Conservation (phyloP, 2,797 vertebrate species). For the Rachycentron canadum region DNA sequence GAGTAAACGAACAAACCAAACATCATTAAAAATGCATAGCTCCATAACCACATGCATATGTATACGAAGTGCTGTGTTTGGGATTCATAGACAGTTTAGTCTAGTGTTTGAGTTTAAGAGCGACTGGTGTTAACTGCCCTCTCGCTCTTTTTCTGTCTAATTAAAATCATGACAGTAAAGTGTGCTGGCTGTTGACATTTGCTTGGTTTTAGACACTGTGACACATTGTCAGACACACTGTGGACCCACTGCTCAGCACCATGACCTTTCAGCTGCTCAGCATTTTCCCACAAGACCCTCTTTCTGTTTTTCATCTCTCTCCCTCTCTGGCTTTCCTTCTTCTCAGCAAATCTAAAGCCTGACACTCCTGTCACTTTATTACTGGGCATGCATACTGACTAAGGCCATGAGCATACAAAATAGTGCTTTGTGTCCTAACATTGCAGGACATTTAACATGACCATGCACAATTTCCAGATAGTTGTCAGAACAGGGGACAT, state of each 20-base stretch:
- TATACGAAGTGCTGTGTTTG: constrained; percentile 11
- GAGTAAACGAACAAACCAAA: constrained; percentile 13
- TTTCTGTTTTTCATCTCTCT: constrained; percentile 52
- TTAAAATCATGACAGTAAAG: constrained; percentile 63
- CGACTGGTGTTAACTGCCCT: constrained; percentile 54
- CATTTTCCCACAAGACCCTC: constrained; percentile 65
- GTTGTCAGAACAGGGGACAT: constrained; percentile 58
- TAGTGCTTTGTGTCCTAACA: constrained; percentile 60
- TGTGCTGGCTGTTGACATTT: constrained; percentile 74
- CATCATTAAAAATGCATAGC: constrained; percentile 8
- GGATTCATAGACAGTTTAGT: constrained; percentile 19
- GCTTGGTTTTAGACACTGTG: constrained; percentile 72
- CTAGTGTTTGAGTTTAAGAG: constrained; percentile 26
- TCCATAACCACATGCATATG: constrained; percentile 17
- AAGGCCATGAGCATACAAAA: constrained; percentile 60
- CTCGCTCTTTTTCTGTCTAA: constrained; percentile 59
- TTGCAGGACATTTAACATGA: constrained; percentile 71
- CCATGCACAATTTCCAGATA: constrained; percentile 66
- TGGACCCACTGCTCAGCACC: constrained; percentile 54
- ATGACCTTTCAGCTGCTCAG: constrained; percentile 81
- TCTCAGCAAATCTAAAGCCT: constrained; percentile 71
- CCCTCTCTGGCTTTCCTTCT: constrained; percentile 62
- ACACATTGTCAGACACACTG: constrained; percentile 76
- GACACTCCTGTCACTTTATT: constrained; percentile 74
- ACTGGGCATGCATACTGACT: constrained; percentile 64